Conservation (phyloP, 2,113 vertebrate species). For the Dromiciops gliroides region DNA sequence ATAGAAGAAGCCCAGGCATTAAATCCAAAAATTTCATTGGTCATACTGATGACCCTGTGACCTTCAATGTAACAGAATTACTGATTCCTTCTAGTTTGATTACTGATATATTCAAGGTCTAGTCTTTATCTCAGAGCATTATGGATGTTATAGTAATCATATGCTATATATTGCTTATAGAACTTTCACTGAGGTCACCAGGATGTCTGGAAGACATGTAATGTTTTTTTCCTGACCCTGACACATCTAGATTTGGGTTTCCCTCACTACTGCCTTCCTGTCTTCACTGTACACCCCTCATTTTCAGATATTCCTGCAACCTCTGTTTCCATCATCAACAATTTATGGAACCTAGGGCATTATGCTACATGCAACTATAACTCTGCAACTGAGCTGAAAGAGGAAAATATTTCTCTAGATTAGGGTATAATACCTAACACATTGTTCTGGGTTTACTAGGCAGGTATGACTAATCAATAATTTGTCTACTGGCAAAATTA, state of each 20-base stretch:
- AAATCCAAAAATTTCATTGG: conserved; percentile 99
- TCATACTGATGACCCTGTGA: conserved; percentile 92
- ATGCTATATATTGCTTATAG: conserved; percentile 89
- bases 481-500: background rate
- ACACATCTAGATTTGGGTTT: conserved; percentile 67
- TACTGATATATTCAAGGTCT: conserved; percentile 95
- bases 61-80: conserved; percentile 95
- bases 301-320: background rate
- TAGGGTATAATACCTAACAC: background rate
- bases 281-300: background rate
- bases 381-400: background rate
- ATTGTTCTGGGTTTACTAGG: background rate
- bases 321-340: no score
- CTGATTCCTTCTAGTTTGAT: conserved; percentile 91
- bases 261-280: background rate
- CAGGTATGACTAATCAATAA: background rate
- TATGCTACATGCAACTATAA: background rate
- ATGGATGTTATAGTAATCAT: conserved; percentile 93
- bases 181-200: background rate
- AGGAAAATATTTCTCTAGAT: background rate
- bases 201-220: background rate
- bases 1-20: conserved; percentile 99
- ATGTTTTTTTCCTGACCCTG: conserved; percentile 51
- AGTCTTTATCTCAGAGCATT: conserved; percentile 90
- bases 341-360: no score